phyloP scores from a whole-genome alignment of 2,113 vertebrate genomes.

The Microtus ochrogaster region DNA sequence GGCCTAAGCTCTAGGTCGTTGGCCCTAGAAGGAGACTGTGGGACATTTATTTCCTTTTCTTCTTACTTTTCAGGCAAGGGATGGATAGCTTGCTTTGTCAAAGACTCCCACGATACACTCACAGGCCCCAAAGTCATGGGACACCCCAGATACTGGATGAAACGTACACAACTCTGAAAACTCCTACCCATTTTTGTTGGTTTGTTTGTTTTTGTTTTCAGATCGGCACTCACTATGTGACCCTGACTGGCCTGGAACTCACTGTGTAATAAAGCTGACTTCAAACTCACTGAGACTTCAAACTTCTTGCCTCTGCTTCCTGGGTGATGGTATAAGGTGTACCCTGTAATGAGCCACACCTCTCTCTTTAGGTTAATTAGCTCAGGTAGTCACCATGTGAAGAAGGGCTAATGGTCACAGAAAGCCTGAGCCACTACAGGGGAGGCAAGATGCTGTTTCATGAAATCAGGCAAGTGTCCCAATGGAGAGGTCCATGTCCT shows the following conservation, averaged over 20 bases:
- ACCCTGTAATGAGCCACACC: no score
- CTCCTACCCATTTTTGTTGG: background rate
- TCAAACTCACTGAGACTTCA: background rate
- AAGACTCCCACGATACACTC: background rate
- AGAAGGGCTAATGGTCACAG: background rate
- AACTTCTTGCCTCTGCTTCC: background rate
- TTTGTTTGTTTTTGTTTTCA: background rate
- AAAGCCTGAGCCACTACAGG: background rate
- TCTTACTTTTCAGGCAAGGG: background rate
- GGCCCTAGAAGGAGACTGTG: background rate
- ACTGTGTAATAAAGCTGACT: background rate
- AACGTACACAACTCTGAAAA: background rate
- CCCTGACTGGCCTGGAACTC: background rate
- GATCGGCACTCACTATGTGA: background rate
- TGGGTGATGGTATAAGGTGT: background rate
- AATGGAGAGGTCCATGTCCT: background rate
- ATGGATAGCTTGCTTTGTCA: background rate
- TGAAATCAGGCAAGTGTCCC: background rate
- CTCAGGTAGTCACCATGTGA: background rate
- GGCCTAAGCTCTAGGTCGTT: no score
- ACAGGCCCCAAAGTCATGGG: background rate
- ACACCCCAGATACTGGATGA: no score
- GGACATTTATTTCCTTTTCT: background rate
- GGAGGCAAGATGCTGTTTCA: background rate
- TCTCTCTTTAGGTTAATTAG: background rate